phyloP scores from a whole-genome alignment of 2,888 invertebrate species.

The Cybosia mesomella region DNA sequence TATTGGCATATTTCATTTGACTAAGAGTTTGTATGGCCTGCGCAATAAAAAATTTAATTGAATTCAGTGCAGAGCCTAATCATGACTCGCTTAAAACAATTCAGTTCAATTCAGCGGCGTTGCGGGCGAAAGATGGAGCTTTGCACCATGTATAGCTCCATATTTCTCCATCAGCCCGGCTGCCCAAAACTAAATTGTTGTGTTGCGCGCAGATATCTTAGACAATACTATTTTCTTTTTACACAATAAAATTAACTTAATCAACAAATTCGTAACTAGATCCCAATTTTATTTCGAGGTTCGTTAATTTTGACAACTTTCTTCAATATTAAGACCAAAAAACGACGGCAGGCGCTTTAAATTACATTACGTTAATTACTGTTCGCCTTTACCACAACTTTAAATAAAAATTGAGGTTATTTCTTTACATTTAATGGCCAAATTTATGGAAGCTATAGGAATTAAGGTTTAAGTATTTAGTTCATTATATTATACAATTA shows the following conservation, averaged over 20 bases:
- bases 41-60: too few species aligned
- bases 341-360: conserved; percentile 7
- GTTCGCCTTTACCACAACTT: conserved; percentile 11
- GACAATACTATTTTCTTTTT: not conserved
- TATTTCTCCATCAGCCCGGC: too few species aligned
- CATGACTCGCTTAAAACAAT: too few species aligned
- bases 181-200: not conserved
- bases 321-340: conserved; percentile 3
- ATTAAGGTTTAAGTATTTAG: too few species aligned
- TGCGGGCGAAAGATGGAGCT: too few species aligned
- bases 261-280: conserved; percentile 23
- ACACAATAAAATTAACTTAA: conserved; percentile 12
- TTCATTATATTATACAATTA: too few species aligned
- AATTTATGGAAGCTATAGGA: not conserved
- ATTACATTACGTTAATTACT: conserved; percentile 17
- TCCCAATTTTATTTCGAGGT: conserved; percentile 13
- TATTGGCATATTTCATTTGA: not conserved
- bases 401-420: conserved; percentile 1
- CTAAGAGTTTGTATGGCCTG: not conserved
- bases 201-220: too few species aligned
- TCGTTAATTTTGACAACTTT: conserved; percentile 24
- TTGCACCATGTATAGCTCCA: too few species aligned
- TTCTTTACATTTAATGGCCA: not conserved
- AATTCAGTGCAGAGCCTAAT: too few species aligned
- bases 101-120: too few species aligned